Conservation (phyloP, 2,888 invertebrate genomes). For the Pteria penguin region DNA sequence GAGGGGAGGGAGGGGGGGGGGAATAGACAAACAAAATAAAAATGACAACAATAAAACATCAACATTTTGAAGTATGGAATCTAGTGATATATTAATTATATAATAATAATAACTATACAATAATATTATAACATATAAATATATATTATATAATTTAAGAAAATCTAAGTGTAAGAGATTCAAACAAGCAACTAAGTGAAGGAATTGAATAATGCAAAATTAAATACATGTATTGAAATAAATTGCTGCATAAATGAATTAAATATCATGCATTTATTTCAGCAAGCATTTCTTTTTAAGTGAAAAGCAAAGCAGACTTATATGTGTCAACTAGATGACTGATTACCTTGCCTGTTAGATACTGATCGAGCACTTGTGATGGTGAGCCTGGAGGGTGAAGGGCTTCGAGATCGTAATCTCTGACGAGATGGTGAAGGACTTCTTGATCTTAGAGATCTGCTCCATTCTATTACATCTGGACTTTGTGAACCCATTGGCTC, state of each 20-base stretch:
- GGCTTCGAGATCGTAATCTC: conserved; percentile 62
- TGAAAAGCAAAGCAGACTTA: background rate
- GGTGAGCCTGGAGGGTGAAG: conserved; percentile 60
- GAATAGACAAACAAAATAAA: too few relatives aligned
- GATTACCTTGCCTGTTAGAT: conserved; percentile 12
- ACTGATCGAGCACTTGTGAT: conserved; percentile 36
- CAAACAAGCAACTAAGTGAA: too few relatives aligned
- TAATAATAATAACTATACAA: too few relatives aligned
- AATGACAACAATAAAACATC: too few relatives aligned
- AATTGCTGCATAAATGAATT: background rate
- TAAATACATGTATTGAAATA: background rate
- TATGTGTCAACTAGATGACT: background rate
- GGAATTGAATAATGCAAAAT: background rate
- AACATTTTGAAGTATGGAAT: too few relatives aligned
- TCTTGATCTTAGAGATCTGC: conserved; percentile 61
- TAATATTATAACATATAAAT: too few relatives aligned
- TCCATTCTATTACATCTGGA: conserved; percentile 71
- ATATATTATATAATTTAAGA: too few relatives aligned
- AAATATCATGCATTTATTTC: background rate
- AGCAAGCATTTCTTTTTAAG: background rate
- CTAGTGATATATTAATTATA: too few relatives aligned
- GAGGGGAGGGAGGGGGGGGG: too few relatives aligned
- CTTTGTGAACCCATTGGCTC: conserved; percentile 64
- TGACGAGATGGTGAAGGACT: conserved; percentile 59
- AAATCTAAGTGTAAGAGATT: too few relatives aligned